Conservation (phyloP, 1,140 invertebrate genomes). For the Magallana ariakensis region DNA sequence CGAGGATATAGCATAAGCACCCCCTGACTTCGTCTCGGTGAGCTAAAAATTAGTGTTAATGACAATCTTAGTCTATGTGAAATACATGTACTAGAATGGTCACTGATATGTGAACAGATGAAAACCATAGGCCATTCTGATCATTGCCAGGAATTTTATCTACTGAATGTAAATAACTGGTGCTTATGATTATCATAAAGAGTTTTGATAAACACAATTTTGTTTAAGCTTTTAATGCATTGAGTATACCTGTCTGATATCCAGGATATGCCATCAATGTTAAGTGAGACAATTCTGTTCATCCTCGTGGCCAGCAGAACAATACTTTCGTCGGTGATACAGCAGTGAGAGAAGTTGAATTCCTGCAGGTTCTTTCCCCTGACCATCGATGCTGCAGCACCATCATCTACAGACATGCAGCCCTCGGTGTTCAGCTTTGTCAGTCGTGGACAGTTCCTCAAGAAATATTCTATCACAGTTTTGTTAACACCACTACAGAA, state of each 20-base stretch:
- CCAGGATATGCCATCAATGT: conserved; percentile 48
- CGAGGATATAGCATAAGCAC: too few relatives aligned
- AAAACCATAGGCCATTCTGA: too few relatives aligned
- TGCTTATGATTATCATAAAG: too few relatives aligned
- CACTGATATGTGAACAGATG: too few relatives aligned
- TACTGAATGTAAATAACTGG: too few relatives aligned
- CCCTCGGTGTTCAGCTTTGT: conserved; percentile 38
- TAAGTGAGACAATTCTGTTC: conserved; percentile 27
- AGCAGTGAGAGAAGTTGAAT: conserved; percentile 45
- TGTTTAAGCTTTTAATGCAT: too few relatives aligned
- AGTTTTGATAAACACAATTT: too few relatives aligned
- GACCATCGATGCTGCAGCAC: background rate
- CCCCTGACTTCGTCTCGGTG: too few relatives aligned
- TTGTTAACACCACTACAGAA: conserved; percentile 26
- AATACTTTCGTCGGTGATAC: conserved; percentile 37
- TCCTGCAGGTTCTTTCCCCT: background rate
- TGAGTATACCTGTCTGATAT: conserved; percentile 29
- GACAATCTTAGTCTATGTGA: too few relatives aligned
- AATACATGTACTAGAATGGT: too few relatives aligned
- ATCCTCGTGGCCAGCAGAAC: conserved; percentile 17
- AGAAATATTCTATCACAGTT: conserved; percentile 24
- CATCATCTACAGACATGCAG: conserved; percentile 25
- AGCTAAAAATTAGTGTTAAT: too few relatives aligned
- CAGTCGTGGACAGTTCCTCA: conserved; percentile 31
- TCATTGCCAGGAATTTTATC: too few relatives aligned